Evolutionary conservation across 2,797 vertebrate genomes (phyloP).

Genomic region (Urosaurus nigricauda): DNA sequence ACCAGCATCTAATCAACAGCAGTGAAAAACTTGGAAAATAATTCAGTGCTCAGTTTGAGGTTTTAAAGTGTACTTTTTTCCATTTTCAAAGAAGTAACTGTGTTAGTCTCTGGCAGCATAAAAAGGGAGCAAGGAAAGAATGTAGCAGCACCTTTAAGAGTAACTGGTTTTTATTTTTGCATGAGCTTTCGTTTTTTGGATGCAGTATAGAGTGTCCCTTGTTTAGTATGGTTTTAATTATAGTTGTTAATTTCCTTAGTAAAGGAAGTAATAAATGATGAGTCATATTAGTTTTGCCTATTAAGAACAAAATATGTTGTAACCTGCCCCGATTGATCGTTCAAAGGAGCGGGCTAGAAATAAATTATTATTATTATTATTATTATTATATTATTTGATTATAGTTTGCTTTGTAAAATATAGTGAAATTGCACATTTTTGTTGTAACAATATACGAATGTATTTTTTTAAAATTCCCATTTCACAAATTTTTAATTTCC

Average conservation of each 20-base stretch:
- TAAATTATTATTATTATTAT: too few species aligned
- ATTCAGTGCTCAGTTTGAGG: neutral
- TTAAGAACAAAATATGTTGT: neutral
- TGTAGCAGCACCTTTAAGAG: too few species aligned
- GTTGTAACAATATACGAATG: neutral
- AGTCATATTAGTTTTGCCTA: neutral
- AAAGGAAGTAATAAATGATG: neutral
- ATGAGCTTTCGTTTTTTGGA: too few species aligned
- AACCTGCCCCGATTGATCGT: too few species aligned
- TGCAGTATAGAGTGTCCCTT: too few species aligned
- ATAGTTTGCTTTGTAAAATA: neutral
- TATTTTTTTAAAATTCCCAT: neutral
- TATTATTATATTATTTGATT: neutral
- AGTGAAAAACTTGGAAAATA: too few species aligned
- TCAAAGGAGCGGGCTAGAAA: too few species aligned
- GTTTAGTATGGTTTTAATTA: neutral
- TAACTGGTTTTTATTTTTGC: too few species aligned
- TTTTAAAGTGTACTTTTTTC: neutral
- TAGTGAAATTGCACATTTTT: neutral
- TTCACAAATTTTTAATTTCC: neutral
- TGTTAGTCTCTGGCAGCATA: too few species aligned
- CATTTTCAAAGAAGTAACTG: neutral
- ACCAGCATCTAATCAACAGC: neutral
- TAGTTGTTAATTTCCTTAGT: neutral
- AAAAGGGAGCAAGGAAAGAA: too few species aligned